Evolutionary conservation across 1,140 invertebrate genomes (phyloP).

Genomic region (Polypedilum vanderplanki): DNA sequence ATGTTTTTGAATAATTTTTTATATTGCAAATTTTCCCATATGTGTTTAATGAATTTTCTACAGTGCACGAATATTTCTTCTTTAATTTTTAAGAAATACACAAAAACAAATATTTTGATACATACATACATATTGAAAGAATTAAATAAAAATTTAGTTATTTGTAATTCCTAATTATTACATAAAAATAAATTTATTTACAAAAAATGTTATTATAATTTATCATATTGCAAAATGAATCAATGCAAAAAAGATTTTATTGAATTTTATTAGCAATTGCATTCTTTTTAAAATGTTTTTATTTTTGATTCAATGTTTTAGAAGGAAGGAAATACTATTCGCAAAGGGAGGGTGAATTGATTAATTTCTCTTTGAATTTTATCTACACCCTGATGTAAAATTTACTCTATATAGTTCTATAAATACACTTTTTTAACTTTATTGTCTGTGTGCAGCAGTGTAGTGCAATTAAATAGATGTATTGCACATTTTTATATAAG

Average conservation of each 20-base stretch:
- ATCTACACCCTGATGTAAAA: too few relatives aligned
- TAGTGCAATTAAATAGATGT: background rate
- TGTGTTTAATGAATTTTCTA: background rate
- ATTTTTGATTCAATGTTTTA: background rate
- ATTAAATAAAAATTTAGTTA: too few relatives aligned
- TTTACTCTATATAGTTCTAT: too few relatives aligned
- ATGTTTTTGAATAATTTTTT: background rate
- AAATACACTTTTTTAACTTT: background rate
- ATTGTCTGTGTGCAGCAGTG: background rate
- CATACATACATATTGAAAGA: too few relatives aligned
- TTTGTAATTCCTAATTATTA: too few relatives aligned
- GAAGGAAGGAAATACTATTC: constrained; percentile 20
- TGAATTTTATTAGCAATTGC: background rate
- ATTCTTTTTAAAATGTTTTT: background rate
- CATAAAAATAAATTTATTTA: too few relatives aligned
- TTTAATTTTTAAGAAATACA: background rate
- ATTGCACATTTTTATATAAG: background rate
- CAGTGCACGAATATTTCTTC: background rate
- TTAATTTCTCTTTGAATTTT: background rate
- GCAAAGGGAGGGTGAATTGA: constrained; percentile 2
- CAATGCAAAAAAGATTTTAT: background rate
- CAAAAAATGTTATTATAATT: too few relatives aligned
- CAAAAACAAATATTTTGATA: too few relatives aligned
- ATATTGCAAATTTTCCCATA: constrained; percentile 3
- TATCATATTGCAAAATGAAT: too few relatives aligned